Evolutionary conservation across 2,888 invertebrate species (phyloP), one percentile per base, ranked within the genome.

Genomic region (Diplolepis rosae): DNA sequence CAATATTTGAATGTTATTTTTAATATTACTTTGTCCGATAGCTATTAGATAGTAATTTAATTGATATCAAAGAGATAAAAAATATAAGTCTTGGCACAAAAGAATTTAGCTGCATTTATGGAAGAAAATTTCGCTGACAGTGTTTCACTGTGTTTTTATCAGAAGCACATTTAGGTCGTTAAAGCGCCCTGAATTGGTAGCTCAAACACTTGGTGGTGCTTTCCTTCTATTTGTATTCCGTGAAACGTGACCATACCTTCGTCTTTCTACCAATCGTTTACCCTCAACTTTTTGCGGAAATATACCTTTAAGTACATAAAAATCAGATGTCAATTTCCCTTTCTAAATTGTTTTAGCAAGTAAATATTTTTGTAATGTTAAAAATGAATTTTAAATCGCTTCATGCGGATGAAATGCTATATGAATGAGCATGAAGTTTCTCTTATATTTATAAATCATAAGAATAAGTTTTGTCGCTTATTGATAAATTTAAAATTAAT

Each of bases 231-330:
- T 78, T 77, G 70, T 73, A 73, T 74, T 75, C 67, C 69, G 52
- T 27, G 68, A 69, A 73, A 78, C 77, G 76, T 78, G 76, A 78
- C 75, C 68, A 72, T 54, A 76, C 30, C 65, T 54, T 51, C 52
- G 18, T 24, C 68, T 61, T 56, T 61, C 22, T 9, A 54, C 30
- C 32, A 30, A n/a, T n/a, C n/a, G n/a, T n/a, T n/a, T n/a, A n/a
- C n/a, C n/a, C n/a, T n/a, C n/a, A n/a, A n/a, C n/a, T n/a, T n/a
- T n/a, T n/a, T n/a, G n/a, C n/a, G n/a, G n/a, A n/a, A n/a, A n/a
- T n/a, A n/a, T n/a, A n/a, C n/a, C n/a, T n/a, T n/a, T n/a, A n/a
- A n/a, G n/a, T n/a, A n/a, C n/a, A n/a, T n/a, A n/a, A n/a, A n/a
- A n/a, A n/a, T n/a, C n/a, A n/a, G n/a, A n/a, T n/a, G n/a, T n/a